Evolutionary conservation across 1,140 invertebrate genomes (phyloP), one percentile per base, ranked within the genome.

Genomic region (Drosophila ercepeae): DNA sequence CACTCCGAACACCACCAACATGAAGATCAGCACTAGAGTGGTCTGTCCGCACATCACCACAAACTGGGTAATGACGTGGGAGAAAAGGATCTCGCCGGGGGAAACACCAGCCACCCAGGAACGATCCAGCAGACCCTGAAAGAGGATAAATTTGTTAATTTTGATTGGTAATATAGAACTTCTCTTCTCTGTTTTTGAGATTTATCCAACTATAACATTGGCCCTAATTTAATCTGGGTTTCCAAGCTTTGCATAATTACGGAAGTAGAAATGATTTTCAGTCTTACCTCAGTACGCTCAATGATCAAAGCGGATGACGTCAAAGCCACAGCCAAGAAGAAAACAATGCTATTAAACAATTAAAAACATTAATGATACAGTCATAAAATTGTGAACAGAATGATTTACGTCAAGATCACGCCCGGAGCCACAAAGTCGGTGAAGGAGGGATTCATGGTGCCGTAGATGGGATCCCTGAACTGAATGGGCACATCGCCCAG

Each of bases 371-470:
- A 55, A 59, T 46, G 9, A 41, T 5, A 46, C 21, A 48, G 23
- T 59, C 39, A n/a, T 18, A 23, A 36, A 39, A 55, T 19, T 6
- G 8, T 7, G 13, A 41, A 13, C 29, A 29, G 13, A 11, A 3
- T 39, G 25, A 93, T 94, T 95, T 92, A 98, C 96, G 96, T 98
- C 67, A 98, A 92, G 88, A 98, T 97, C 53, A 99, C 96, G 74
- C 98, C 98, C 32, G 98, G 97, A 23, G 97, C 97, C 68, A 98
- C 98, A 92, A 99, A 99, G 92, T 98, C 96, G 1, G 97, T 98
- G 89, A 98, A 98, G 58, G 96, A 97, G 16, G 97, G 97, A 76
- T 96, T 94, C 74, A 93, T 94, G 19, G 95, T 94, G 49, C 97
- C 98, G 91, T 98, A 99, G 74, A 99, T 95, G 4, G 97, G 97